Evolutionary conservation across 2,888 invertebrate species (phyloP).

Genomic region (Dione juno): DNA sequence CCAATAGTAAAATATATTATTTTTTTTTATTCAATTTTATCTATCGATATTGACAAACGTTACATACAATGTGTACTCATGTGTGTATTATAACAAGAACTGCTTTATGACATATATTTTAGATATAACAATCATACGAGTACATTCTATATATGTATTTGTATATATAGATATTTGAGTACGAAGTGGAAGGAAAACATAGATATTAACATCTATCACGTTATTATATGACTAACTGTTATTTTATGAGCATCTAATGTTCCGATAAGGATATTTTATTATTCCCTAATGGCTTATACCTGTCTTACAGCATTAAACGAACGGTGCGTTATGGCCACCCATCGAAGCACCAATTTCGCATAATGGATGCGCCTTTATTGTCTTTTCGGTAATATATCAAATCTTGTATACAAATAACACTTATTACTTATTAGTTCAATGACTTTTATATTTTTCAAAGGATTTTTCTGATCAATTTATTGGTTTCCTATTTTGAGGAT

Average conservation of each 20-base stretch:
- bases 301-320: slow-evolving; percentile 71
- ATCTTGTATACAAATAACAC: slow-evolving; percentile 10
- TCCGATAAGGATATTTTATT: slow-evolving; percentile 82
- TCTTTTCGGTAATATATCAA: slow-evolving; percentile 55
- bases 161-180: slow-evolving; percentile 2
- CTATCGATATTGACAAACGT: too few species aligned
- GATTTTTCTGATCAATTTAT: too few species aligned
- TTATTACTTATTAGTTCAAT: slow-evolving; percentile 19
- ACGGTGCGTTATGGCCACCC: slow-evolving; percentile 77
- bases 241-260: slow-evolving; percentile 82
- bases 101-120: background rate
- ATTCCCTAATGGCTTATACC: slow-evolving; percentile 82
- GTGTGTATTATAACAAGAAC: too few species aligned
- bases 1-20: too few species aligned
- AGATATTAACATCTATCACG: slow-evolving; percentile 79
- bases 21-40: too few species aligned
- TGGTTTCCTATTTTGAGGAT: too few species aligned
- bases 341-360: slow-evolving; percentile 74
- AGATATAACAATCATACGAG: too few species aligned
- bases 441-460: background rate
- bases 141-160: background rate
- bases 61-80: too few species aligned
- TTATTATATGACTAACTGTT: slow-evolving; percentile 82
- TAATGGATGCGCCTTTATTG: slow-evolving; percentile 77
- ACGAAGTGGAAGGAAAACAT: slow-evolving; percentile 64